Evolutionary conservation across 2,888 invertebrate species (phyloP).

Genomic region (Drosophila atroscutellata): DNA sequence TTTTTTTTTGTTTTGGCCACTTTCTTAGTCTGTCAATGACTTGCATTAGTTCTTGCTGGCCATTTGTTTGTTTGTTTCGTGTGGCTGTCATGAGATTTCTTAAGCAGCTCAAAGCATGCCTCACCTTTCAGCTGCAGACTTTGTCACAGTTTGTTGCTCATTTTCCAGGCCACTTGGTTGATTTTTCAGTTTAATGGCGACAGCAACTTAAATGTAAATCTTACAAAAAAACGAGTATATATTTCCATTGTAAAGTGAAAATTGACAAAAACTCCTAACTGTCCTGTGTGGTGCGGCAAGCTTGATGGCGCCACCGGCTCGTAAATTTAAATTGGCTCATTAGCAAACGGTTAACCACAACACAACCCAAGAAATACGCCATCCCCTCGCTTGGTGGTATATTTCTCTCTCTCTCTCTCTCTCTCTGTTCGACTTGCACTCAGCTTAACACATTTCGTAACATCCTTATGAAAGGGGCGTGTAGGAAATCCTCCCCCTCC

Average conservation of each 20-base stretch:
- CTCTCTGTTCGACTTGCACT: background rate
- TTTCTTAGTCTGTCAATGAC: constrained; percentile 61
- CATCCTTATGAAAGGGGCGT: constrained; percentile 1
- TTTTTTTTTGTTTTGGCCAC: constrained; percentile 23
- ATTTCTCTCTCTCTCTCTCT: background rate
- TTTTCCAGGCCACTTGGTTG: constrained; percentile 63
- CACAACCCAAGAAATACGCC: constrained; percentile 36
- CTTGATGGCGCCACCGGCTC: constrained; percentile 36
- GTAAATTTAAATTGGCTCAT: constrained; percentile 79
- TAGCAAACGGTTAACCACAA: constrained; percentile 74
- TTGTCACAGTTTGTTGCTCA: constrained; percentile 55
- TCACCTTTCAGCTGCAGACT: constrained; percentile 71
- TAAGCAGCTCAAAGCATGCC: constrained; percentile 55
- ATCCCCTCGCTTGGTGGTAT: constrained; percentile 4
- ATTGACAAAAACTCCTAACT: constrained; percentile 6
- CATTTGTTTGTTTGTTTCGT: constrained; percentile 42
- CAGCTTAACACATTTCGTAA: constrained; percentile 33
- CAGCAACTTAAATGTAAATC: constrained; percentile 17
- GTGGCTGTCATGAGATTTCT: constrained; percentile 57
- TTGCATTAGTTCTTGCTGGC: constrained; percentile 48
- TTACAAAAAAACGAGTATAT: constrained; percentile 1
- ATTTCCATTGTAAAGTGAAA: constrained; percentile 15
- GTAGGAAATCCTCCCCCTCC: background rate
- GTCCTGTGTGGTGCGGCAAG: background rate
- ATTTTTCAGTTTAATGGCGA: constrained; percentile 35